Conservation (phyloP, 2,113 vertebrate species). For the Ariopsis seemanni region DNA sequence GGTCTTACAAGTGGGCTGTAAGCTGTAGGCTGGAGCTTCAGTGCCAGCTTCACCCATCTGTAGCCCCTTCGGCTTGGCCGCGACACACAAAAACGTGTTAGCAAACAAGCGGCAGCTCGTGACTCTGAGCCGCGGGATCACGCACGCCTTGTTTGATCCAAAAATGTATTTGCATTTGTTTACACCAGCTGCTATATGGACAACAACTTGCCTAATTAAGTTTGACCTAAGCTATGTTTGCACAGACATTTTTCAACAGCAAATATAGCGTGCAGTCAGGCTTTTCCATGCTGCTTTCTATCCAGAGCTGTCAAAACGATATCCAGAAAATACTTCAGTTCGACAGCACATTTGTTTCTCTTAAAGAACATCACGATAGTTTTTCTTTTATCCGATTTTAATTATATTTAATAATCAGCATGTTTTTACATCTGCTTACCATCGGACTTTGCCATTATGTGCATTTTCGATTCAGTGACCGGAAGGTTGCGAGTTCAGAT, state of each 20-base stretch:
- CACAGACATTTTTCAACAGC: constrained; percentile 53
- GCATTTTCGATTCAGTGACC: neutral
- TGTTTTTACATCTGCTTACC: too few species aligned
- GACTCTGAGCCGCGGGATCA: constrained; percentile 49
- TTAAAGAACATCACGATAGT: neutral
- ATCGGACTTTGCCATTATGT: neutral
- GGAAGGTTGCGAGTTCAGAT: neutral
- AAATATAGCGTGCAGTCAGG: constrained; percentile 25
- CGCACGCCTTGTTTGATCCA: constrained; percentile 68
- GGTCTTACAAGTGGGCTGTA: constrained; percentile 4
- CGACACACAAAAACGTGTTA: constrained; percentile 55
- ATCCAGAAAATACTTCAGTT: neutral
- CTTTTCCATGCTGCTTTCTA: neutral
- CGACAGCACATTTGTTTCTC: neutral
- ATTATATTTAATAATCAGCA: neutral
- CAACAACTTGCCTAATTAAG: constrained; percentile 73
- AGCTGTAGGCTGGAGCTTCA: constrained; percentile 13
- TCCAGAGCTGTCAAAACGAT: neutral
- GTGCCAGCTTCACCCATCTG: constrained; percentile 55
- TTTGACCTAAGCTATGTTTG: constrained; percentile 67
- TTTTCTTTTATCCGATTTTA: neutral
- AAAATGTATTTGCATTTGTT: constrained; percentile 74
- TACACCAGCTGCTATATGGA: constrained; percentile 73
- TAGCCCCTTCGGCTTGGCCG: constrained; percentile 55
- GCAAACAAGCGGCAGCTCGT: constrained; percentile 60